A percentile compares a stretch with the other conserved stretches of the same genome.
These are phyloP conservation scores for Phymanthus crucifer DNA, from an alignment of 92 coral and sea anemone genomes.

Conservation along the genomic window DNA sequence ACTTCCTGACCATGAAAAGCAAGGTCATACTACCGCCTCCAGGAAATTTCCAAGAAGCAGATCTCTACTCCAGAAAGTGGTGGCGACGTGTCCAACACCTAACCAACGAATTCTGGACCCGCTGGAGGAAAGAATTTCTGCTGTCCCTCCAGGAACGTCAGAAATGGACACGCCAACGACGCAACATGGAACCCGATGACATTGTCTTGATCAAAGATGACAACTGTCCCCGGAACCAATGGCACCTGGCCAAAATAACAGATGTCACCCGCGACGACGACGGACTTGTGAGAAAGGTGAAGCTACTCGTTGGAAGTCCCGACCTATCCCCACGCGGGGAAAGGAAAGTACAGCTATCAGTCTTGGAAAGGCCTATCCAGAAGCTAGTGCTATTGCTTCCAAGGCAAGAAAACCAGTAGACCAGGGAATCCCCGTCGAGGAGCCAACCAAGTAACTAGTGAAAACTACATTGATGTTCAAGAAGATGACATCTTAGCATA, in stretches of 20 bases:
- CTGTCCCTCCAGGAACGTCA: slow-evolving; percentile 29
- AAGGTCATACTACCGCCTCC: slow-evolving; percentile 21
- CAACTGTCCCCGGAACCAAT: slow-evolving; percentile 26
- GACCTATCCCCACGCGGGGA: not conserved
- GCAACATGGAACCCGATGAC: slow-evolving; percentile 18
- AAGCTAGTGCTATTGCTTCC: not conserved
- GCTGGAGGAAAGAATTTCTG: slow-evolving; percentile 24
- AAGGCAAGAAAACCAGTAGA: not conserved
- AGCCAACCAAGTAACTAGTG: slow-evolving; percentile 1
- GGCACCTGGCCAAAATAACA: slow-evolving; percentile 2
- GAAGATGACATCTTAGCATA: not conserved
- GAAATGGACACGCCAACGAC: slow-evolving; percentile 23
- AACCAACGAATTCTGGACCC: slow-evolving; percentile 27
- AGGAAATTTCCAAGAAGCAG: slow-evolving; percentile 26
- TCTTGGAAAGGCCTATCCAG: slow-evolving; percentile 31
- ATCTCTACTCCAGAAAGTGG: slow-evolving; percentile 24
- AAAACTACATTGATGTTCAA: not conserved
- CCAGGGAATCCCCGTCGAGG: slow-evolving; percentile 28
- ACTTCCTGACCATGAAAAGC: slow-evolving; percentile 32
- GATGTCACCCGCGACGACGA: slow-evolving; percentile 17
- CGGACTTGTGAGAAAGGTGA: slow-evolving; percentile 21
- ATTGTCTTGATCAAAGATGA: slow-evolving; percentile 26
- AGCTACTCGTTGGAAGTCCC: not conserved
- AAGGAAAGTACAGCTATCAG: slow-evolving; percentile 5
- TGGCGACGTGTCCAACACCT: slow-evolving; percentile 29